A percentile compares a stretch with the other conserved stretches of the same genome.
These are phyloP conservation scores for Phortica magna DNA, from an alignment of 2,888 invertebrate genomes.

Conservation along the genomic window DNA sequence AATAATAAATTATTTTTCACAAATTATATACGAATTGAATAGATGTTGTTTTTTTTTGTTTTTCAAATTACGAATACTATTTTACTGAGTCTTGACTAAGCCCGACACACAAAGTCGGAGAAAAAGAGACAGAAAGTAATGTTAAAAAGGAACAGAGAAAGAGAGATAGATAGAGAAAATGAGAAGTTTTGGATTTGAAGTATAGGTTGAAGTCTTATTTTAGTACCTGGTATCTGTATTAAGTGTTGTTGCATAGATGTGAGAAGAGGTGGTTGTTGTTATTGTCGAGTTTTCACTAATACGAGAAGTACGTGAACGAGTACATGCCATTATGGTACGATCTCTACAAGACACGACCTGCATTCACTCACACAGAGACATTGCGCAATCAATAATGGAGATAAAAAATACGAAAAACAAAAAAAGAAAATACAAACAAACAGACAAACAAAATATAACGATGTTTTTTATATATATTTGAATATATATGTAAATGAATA, in stretches of 20 bases:
- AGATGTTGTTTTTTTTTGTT: too few relatives aligned
- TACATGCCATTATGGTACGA: conserved; percentile 71
- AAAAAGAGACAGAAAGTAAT: conserved; percentile 21
- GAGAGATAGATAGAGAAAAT: conserved; percentile 45
- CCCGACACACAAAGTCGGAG: too few relatives aligned
- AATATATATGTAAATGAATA: conserved; percentile 15
- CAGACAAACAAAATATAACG: conserved; percentile 16
- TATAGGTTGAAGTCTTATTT: conserved; percentile 64
- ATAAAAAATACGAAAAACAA: conserved; percentile 48
- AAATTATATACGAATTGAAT: too few relatives aligned
- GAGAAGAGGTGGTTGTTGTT: conserved; percentile 52
- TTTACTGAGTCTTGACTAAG: too few relatives aligned
- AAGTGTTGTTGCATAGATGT: conserved; percentile 60
- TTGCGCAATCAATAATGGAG: conserved; percentile 40
- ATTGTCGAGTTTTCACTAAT: conserved; percentile 66
- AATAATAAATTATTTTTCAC: too few relatives aligned
- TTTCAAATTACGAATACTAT: too few relatives aligned
- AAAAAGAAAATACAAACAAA: conserved; percentile 36
- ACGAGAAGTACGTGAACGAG: conserved; percentile 59
- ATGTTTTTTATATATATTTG: conserved; percentile 26
- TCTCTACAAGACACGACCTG: conserved; percentile 77
- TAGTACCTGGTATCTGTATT: conserved; percentile 71
- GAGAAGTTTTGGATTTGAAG: conserved; percentile 39
- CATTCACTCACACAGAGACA: conserved; percentile 48
- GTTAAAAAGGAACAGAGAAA: conserved; percentile 40